These are phyloP conservation scores for Mobula birostris DNA, from an alignment of 2,113 vertebrate species.

Conservation along the genomic window DNA sequence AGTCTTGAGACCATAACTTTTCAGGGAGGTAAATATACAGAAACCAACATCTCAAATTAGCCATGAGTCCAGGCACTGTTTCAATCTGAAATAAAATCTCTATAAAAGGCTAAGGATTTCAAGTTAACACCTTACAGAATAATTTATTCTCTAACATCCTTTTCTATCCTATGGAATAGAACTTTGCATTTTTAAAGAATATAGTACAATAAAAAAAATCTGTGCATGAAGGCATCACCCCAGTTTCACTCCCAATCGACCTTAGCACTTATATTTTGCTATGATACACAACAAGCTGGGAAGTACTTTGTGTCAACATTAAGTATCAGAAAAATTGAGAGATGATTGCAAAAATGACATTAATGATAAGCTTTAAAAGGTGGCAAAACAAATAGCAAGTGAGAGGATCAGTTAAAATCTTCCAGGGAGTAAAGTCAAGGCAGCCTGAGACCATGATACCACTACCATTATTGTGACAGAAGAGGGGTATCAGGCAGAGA, in stretches of 20 bases:
- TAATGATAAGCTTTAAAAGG: neutral
- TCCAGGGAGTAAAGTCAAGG: neutral
- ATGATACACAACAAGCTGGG: neutral
- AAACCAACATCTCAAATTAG: neutral
- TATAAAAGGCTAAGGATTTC: neutral
- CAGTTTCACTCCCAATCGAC: neutral
- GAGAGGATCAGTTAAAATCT: neutral
- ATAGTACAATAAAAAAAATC: neutral
- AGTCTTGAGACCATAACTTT: neutral
- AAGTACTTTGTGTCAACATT: neutral
- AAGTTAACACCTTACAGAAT: neutral
- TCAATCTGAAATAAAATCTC: neutral
- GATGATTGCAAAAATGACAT: neutral
- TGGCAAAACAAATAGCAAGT: neutral
- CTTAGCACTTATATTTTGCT: neutral
- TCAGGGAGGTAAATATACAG: neutral
- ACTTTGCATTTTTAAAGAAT: neutral
- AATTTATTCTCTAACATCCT: neutral
- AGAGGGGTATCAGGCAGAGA: neutral
- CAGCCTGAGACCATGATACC: neutral
- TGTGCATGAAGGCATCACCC: neutral
- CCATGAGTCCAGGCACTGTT: neutral
- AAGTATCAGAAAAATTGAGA: neutral
- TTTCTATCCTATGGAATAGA: neutral
- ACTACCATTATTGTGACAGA: neutral